phyloP scores from a whole-genome alignment of 2,113 vertebrate species.

The Jaculus jaculus region DNA sequence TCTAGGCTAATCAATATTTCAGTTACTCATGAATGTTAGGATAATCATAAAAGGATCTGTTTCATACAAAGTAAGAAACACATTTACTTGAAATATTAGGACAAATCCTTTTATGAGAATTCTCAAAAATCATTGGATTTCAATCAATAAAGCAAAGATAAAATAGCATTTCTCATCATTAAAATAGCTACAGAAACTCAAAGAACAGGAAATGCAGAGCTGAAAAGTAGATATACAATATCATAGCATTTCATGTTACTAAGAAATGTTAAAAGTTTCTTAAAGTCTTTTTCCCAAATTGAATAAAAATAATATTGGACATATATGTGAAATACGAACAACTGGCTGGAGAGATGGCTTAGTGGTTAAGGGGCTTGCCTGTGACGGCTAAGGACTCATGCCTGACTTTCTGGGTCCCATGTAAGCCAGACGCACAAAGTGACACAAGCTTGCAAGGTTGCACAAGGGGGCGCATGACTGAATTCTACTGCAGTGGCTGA shows the following conservation, averaged over 20 bases:
- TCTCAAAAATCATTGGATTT: conserved; percentile 47
- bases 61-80: conserved; percentile 63
- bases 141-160: conserved; percentile 15
- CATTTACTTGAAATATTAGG: conserved; percentile 61
- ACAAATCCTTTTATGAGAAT: conserved; percentile 3
- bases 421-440: no score
- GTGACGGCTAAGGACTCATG: no score
- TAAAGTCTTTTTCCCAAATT: conserved; percentile 16
- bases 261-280: not conserved
- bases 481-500: no score
- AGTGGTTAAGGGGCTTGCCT: no score
- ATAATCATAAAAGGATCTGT: conserved; percentile 22
- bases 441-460: no score
- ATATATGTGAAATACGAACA: conserved; percentile 47
- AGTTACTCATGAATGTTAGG: conserved; percentile 38
- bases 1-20: conserved; percentile 60
- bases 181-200: conserved; percentile 44
- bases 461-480: no score
- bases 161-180: conserved; percentile 20
- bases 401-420: no score
- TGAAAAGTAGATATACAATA: not conserved
- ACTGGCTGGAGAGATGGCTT: not conserved
- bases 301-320: conserved; percentile 20
- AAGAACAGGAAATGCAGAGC: not conserved
- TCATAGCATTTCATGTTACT: not conserved